These are phyloP conservation scores for Anableps anableps DNA, from an alignment of 2,797 vertebrate genomes.

Conservation along the genomic window DNA sequence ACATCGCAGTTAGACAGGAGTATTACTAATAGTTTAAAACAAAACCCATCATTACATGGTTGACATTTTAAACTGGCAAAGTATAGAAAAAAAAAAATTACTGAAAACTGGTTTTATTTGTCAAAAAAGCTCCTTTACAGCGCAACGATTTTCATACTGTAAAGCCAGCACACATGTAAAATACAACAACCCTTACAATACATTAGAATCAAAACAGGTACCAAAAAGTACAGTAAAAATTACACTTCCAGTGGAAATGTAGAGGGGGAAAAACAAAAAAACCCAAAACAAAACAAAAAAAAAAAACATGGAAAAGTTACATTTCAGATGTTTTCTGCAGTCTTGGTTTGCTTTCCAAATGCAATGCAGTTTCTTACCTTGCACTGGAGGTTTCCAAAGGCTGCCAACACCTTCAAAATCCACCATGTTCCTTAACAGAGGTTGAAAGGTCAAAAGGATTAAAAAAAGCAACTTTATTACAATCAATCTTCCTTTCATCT, in stretches of 20 bases:
- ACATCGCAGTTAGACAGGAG: background rate
- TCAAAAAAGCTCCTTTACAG: constrained; percentile 94
- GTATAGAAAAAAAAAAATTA: constrained; percentile 59
- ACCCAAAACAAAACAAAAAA: constrained; percentile 68
- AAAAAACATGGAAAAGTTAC: constrained; percentile 94
- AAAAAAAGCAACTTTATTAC: too few species aligned
- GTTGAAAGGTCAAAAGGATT: background rate
- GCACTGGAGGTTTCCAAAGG: background rate
- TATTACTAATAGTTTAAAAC: background rate
- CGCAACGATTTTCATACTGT: constrained; percentile 87
- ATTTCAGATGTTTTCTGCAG: constrained; percentile 88
- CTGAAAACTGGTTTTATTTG: constrained; percentile 93
- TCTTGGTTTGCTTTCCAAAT: background rate
- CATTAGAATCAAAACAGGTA: constrained; percentile 99
- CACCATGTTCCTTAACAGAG: background rate
- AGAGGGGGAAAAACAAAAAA: constrained; percentile 80
- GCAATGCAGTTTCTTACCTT: too few species aligned
- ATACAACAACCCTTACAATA: constrained; percentile 98
- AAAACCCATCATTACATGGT: background rate
- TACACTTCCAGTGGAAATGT: constrained; percentile 99
- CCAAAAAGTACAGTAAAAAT: constrained; percentile 99
- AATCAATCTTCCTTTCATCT: too few species aligned
- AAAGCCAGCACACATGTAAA: constrained; percentile 99
- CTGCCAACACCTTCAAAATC: background rate
- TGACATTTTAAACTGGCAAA: background rate